Evolutionary conservation across 2,113 vertebrate species (phyloP), one percentile per base, ranked within the genome.

Genomic region (Halichoeres trimaculatus): DNA sequence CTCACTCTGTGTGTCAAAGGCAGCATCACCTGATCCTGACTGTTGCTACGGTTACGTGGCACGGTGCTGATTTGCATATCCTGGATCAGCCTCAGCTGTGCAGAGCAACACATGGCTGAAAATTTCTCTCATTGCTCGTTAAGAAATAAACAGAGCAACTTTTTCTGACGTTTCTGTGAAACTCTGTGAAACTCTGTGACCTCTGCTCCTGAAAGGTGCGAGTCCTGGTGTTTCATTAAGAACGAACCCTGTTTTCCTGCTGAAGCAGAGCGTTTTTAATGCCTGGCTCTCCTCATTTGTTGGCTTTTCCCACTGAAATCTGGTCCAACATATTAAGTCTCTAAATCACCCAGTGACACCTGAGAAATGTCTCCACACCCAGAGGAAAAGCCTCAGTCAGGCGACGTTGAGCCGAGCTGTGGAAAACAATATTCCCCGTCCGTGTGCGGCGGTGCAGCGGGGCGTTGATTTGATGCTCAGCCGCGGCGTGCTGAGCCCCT

Each of bases 401-500:
- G 71, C 45, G 52, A 38, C 35, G 0, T 52, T 23, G n/a, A 19
- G n/a, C 36, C 22, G 54, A 20, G 10, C 59, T 51, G 48, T 47
- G 23, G n/a, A 66, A 55, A 51, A 63, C 36, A 4, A 53, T 74
- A 73, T 77, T 66, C 36, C 68, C 61, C 43, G 62, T 62, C n/a
- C 71, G 48, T 43, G 41, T 58, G 61, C 55, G 30, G 3, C 7
- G 14, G 66, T 51, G 48, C 65, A 62, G 50, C 58, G 4, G 35
- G 45, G 63, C 56, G 75, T 67, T 83, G 88, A 85, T 81, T 74
- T 68, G 69, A 70, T 76, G 67, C 50, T 61, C n/a, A 45, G 43
- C 40, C 72, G 24, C 55, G 76, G 80, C 84, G 76, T 84, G 72
- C 68, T 81, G 56, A 59, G 66, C 73, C 85, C 66, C 60, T 59